Percentiles rank a stretch among this genome's conserved stretches.
phyloP scores from a whole-genome alignment of 1,140 invertebrate genomes.

The Asbolus verrucosus region DNA sequence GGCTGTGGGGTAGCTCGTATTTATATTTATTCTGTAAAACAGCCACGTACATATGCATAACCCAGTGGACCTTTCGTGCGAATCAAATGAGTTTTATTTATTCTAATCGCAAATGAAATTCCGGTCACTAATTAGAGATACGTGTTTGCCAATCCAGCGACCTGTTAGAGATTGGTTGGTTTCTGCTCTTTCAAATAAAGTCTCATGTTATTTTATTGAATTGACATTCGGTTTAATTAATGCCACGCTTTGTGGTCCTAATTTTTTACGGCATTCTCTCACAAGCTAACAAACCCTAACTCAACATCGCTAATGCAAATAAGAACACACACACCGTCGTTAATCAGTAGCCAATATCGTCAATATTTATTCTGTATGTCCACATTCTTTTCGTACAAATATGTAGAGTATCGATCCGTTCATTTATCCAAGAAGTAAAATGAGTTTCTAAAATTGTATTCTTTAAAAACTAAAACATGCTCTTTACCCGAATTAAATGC shows the following conservation, averaged over 20 bases:
- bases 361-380: conserved; percentile 15
- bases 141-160: conserved; percentile 37
- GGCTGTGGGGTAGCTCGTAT: conserved; percentile 18
- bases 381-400: neutral
- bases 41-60: conserved; percentile 42
- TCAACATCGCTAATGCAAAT: conserved; percentile 19
- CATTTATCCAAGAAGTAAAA: neutral
- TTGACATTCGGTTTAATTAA: conserved; percentile 34
- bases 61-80: conserved; percentile 36
- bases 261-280: conserved; percentile 14
- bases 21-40: conserved; percentile 45
- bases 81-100: conserved; percentile 46
- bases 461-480: neutral
- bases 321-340: conserved; percentile 20
- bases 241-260: conserved; percentile 23
- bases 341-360: conserved; percentile 29
- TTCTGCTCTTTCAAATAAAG: conserved; percentile 38
- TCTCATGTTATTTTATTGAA: conserved; percentile 34
- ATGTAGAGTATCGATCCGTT: conserved; percentile 12
- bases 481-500: conserved; percentile 15
- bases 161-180: conserved; percentile 27
- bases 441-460: too few relatives aligned
- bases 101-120: conserved; percentile 46
- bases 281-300: neutral
- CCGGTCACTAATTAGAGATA: conserved; percentile 44